phyloP scores from a whole-genome alignment of 2,797 vertebrate genomes.

The Cynodonichthys magdalenae region DNA sequence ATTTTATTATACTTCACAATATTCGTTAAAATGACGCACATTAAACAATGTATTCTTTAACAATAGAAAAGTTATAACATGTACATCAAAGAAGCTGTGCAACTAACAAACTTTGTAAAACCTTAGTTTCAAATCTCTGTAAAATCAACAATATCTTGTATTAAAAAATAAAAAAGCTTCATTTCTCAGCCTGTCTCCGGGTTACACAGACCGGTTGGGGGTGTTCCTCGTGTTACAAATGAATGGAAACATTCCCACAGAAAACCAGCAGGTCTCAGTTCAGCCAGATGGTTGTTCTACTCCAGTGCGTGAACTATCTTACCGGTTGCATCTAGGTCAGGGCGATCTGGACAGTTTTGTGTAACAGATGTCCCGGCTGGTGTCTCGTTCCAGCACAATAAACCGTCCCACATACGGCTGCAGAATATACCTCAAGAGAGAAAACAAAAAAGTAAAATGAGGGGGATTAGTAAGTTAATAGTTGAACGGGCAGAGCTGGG shows the following conservation, averaged over 20 bases:
- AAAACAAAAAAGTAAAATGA: background rate
- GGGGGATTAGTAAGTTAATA: background rate
- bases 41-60: too few species aligned
- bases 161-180: background rate
- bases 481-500: too few species aligned
- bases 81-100: background rate
- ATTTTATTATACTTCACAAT: too few species aligned
- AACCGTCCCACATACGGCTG: slow-evolving; percentile 91
- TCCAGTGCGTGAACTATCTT: slow-evolving; percentile 39
- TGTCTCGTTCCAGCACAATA: slow-evolving; percentile 93
- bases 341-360: slow-evolving; percentile 87
- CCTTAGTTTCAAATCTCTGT: background rate
- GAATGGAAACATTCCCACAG: background rate
- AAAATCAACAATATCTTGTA: background rate
- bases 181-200: background rate
- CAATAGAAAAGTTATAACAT: too few species aligned
- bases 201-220: background rate
- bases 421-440: slow-evolving; percentile 83
- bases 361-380: slow-evolving; percentile 82
- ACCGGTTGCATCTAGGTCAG: slow-evolving; percentile 86
- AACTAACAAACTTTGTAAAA: background rate
- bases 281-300: slow-evolving; percentile 3
- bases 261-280: slow-evolving; percentile 8
- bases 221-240: background rate
- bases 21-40: too few species aligned